A percentile compares a stretch with the other conserved stretches of the same genome.
Conservation (phyloP, 1,140 invertebrate genomes). For the Armadillidium nasatum region DNA sequence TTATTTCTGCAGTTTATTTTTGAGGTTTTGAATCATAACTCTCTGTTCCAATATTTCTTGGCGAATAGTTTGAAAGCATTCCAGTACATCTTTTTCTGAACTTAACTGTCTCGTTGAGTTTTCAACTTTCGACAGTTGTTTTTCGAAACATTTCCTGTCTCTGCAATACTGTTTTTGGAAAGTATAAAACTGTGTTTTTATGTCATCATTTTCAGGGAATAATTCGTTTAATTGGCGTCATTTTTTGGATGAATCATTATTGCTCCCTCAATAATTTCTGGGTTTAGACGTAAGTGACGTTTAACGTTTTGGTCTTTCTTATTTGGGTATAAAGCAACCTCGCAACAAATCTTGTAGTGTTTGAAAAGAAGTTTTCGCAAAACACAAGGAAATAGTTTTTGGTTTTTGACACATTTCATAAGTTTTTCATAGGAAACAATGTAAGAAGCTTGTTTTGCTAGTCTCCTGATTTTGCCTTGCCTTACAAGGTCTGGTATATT, state of each 20-base stretch:
- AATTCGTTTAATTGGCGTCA: background rate
- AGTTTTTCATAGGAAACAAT: conserved; percentile 37
- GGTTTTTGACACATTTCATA: conserved; percentile 26
- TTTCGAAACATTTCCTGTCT: background rate
- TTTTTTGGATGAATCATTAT: background rate
- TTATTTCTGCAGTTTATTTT: too few relatives aligned
- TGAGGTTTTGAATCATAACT: too few relatives aligned
- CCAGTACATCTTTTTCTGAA: too few relatives aligned
- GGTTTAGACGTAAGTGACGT: background rate
- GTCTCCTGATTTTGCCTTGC: conserved; percentile 35
- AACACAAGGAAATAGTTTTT: conserved; percentile 25
- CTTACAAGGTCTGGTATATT: conserved; percentile 43
- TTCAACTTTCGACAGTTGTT: background rate
- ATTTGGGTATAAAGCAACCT: background rate
- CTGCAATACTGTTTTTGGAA: background rate
- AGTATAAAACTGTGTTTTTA: background rate
- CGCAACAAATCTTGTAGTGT: background rate
- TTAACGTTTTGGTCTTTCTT: background rate
- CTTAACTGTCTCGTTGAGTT: too few relatives aligned
- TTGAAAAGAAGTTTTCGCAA: background rate
- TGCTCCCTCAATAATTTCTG: background rate
- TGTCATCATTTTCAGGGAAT: background rate
- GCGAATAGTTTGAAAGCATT: too few relatives aligned
- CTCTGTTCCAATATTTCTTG: too few relatives aligned
- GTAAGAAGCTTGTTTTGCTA: conserved; percentile 40